Base-by-base conservation (phyloP, 2,888 invertebrate genomes). In the Drosophila kuntzei region DNA sequence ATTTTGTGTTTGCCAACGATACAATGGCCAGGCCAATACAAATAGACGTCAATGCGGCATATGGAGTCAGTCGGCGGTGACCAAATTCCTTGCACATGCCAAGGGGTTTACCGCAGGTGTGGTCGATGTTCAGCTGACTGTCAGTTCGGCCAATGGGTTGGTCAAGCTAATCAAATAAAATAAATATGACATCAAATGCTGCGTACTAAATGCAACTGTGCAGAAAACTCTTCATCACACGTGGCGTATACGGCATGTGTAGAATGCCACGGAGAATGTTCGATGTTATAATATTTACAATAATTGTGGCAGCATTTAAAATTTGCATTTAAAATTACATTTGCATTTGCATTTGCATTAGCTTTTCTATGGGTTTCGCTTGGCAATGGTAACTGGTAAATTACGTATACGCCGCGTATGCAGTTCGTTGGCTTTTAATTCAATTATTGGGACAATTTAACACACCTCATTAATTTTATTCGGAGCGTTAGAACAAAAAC, bases 121-220 rank as follows among this genome's bases (percentile, higher is more conserved):
- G 51, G 49, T 67, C 47, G 25, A 43, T 37, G 57, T 41, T 16
- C 55, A 49, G 11, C 41, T 71, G 59, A 34, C 46, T 43, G 18
- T 16, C 55, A 29, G 41, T 53, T 36, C 58, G 53, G 37, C 27
- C 36, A 43, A 49, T 12, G 20, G 54, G 47, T 37, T 53, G 46
- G 46, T 36, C 39, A 51, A 62, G 77, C 67, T 76, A 73, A 76
- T 69, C 73, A 77, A 77, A 76, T 77, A 72, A 76, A 72, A 72
- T 77, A 76, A 72, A 72, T 77, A 54, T 74, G 59, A 22, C 53
- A 59, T 34, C 58, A 67, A 76, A 41, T 71, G 34, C 11, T 12
- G 50, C 43, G 9, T 14, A 50, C 41, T 12, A 36, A 29, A 32
- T 53, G 36, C 63, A 57, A 46, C 22, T 29, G 34, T 29, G 29